Evolutionary conservation across 1,140 invertebrate genomes (phyloP).

Genomic region (Mya arenaria): DNA sequence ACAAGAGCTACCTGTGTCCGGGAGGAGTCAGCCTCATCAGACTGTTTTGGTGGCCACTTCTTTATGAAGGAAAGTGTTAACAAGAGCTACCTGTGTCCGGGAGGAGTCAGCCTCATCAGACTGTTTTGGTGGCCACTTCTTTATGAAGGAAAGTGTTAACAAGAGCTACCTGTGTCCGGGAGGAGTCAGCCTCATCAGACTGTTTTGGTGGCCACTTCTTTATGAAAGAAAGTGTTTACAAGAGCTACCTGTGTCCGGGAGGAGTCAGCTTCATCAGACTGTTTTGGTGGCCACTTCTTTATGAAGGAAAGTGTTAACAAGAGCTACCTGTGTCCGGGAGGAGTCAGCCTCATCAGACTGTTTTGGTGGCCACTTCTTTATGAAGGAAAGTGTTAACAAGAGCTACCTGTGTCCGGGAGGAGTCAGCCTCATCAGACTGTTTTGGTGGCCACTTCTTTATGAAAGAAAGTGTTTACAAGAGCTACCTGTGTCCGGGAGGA

Average conservation of each 20-base stretch:
- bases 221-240: no score
- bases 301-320: no score
- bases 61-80: no score
- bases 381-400: not conserved
- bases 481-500: constrained; percentile 70
- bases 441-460: constrained; percentile 39
- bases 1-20: constrained; percentile 70
- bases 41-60: constrained; percentile 59
- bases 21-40: constrained; percentile 73
- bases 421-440: constrained; percentile 72
- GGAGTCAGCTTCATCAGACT: no score
- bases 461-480: not conserved
- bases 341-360: constrained; percentile 73
- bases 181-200: no score
- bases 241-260: no score
- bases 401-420: constrained; percentile 70
- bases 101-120: constrained; percentile 73
- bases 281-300: no score
- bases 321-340: constrained; percentile 68
- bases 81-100: constrained; percentile 69
- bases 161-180: no score
- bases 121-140: constrained; percentile 59
- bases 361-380: no score
- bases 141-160: no score
- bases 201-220: no score